Percentiles rank a stretch among this genome's conserved stretches.
Conservation (phyloP, 2,888 invertebrate species). For the Schrankia costaestrigalis region DNA sequence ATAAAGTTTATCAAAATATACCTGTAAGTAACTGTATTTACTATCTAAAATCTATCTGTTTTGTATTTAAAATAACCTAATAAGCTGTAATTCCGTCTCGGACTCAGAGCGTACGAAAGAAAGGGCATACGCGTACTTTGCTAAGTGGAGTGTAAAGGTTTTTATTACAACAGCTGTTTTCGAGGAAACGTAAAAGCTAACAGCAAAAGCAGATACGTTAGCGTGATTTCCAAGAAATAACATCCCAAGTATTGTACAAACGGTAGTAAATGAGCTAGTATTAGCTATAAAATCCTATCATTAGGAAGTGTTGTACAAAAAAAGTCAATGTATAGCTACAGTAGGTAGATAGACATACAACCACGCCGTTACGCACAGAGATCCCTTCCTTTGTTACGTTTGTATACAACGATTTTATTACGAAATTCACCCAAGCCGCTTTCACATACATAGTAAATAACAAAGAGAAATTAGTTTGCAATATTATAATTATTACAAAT, state of each 20-base stretch:
- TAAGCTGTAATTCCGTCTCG: conserved; percentile 5
- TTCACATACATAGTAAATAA: no score
- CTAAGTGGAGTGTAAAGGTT: no score
- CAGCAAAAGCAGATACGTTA: conserved; percentile 1
- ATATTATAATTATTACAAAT: no score
- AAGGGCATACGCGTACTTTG: no score
- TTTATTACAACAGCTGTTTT: conserved; percentile 11
- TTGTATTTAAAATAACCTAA: conserved; percentile 10
- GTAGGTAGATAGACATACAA: conserved; percentile 18
- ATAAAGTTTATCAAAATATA: no score
- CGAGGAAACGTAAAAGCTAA: conserved; percentile 7
- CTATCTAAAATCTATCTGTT: no score
- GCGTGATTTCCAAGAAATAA: conserved; percentile 19
- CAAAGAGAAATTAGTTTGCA: no score
- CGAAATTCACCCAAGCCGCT: no score
- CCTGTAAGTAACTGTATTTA: no score
- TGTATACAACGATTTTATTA: no score
- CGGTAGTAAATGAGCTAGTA: conserved; percentile 2
- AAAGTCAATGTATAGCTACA: conserved; percentile 10
- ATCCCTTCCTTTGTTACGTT: conserved; percentile 34
- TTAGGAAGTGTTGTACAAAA: conserved; percentile 17
- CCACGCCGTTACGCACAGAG: conserved; percentile 21
- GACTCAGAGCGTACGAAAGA: conserved; percentile 4
- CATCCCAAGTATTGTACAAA: conserved; percentile 8
- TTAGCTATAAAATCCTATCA: conserved; percentile 9